These are phyloP conservation scores for Urocynchramus pylzowi DNA, from an alignment of 2,113 vertebrate genomes.

Conservation along the genomic window DNA sequence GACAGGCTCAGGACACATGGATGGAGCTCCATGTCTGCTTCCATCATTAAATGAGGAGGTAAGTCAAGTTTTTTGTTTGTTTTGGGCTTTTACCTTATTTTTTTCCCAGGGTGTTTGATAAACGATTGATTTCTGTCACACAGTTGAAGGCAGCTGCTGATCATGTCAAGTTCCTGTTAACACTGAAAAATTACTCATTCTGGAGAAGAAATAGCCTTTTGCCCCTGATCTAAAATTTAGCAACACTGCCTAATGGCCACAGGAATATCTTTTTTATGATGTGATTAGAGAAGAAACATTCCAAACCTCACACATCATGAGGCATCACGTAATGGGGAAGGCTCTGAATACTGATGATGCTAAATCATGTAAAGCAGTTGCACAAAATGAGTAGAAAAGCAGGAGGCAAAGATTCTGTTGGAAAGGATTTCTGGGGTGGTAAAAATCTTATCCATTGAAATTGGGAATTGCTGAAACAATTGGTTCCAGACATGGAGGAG, in stretches of 20 bases:
- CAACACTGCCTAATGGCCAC: neutral
- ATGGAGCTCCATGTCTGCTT: neutral
- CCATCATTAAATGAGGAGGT: neutral
- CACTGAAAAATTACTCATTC: neutral
- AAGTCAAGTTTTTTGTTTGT: neutral
- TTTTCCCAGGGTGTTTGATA: neutral
- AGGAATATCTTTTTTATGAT: neutral
- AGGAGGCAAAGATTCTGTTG: neutral
- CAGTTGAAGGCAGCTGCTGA: neutral
- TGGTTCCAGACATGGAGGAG: neutral
- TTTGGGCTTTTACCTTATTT: neutral
- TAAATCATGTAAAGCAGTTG: neutral
- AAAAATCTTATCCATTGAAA: neutral
- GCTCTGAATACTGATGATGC: neutral
- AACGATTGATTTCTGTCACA: neutral
- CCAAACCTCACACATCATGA: neutral
- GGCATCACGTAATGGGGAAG: neutral
- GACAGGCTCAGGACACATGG: neutral
- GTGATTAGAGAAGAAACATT: neutral
- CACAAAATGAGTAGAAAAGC: neutral
- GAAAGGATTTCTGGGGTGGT: neutral
- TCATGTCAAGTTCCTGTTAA: neutral
- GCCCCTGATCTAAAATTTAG: neutral
- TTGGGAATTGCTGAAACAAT: neutral
- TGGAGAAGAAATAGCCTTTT: neutral